These are phyloP conservation scores for Ophraella communa DNA, from an alignment of 2,888 invertebrate species.

Conservation along the genomic window DNA sequence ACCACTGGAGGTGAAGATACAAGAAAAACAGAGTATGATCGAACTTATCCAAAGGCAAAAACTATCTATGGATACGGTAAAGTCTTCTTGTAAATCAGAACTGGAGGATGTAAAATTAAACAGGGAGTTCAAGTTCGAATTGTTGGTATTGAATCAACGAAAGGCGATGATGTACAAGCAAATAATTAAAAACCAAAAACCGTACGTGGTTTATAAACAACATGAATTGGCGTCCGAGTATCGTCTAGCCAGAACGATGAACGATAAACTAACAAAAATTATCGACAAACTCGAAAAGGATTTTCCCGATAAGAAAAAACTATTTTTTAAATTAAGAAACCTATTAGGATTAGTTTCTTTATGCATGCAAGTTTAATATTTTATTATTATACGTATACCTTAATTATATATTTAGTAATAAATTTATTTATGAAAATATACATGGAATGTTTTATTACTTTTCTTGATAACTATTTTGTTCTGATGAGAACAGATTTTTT, in stretches of 20 bases:
- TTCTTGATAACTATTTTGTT: too few species aligned
- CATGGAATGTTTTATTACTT: too few species aligned
- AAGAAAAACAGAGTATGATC: background rate
- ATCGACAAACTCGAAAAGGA: slow-evolving; percentile 66
- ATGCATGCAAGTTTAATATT: slow-evolving; percentile 23
- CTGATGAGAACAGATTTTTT: too few species aligned
- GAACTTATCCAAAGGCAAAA: slow-evolving; percentile 3
- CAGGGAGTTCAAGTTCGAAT: slow-evolving; percentile 62
- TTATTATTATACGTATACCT: too few species aligned
- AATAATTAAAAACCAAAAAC: slow-evolving; percentile 58
- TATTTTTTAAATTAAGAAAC: slow-evolving; percentile 60
- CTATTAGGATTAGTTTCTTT: slow-evolving; percentile 58
- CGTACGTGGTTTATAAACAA: slow-evolving; percentile 49
- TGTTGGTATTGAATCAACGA: slow-evolving; percentile 73
- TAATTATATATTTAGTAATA: too few species aligned
- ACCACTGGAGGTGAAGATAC: slow-evolving; percentile 2
- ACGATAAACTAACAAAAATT: slow-evolving; percentile 65
- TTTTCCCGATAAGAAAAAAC: slow-evolving; percentile 66
- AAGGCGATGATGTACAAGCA: slow-evolving; percentile 68
- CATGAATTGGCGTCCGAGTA: slow-evolving; percentile 66
- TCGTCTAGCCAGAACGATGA: slow-evolving; percentile 65
- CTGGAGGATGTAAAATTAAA: slow-evolving; percentile 57
- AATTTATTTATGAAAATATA: too few species aligned
- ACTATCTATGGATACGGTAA: background rate
- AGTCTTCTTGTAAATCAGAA: background rate